Conservation (phyloP, 2,113 vertebrate genomes). For the Columba janthina region DNA sequence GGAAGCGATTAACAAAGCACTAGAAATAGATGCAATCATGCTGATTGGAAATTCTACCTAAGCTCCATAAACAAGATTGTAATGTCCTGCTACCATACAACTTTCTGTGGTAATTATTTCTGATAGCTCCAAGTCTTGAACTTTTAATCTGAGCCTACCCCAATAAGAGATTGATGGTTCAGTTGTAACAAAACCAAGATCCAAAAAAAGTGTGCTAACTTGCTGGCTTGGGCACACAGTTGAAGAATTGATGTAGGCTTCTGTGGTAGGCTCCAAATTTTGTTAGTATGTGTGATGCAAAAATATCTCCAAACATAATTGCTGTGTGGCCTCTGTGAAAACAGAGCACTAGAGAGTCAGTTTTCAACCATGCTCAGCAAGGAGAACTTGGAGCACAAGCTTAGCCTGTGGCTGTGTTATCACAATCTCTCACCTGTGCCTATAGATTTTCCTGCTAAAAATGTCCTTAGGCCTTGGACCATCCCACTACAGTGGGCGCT, state of each 20-base stretch:
- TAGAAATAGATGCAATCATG: conserved; percentile 73
- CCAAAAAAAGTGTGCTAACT: background rate
- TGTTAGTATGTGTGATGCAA: background rate
- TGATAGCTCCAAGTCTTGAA: conserved; percentile 49
- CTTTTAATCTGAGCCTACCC: conserved; percentile 32
- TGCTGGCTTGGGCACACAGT: background rate
- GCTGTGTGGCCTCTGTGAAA: background rate
- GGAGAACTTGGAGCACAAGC: background rate
- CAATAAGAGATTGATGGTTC: background rate
- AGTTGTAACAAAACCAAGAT: conserved; percentile 8
- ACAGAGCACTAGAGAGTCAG: background rate
- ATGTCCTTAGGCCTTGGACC: background rate
- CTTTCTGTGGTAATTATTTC: conserved; percentile 55
- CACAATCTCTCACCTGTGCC: background rate
- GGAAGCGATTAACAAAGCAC: conserved; percentile 70
- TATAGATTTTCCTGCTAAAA: background rate
- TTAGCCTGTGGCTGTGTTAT: background rate
- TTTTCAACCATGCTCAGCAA: background rate
- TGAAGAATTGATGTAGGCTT: background rate
- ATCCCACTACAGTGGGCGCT: background rate
- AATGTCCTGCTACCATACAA: conserved; percentile 58
- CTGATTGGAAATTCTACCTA: conserved; percentile 69
- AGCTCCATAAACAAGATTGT: conserved; percentile 63
- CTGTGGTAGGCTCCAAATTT: background rate
- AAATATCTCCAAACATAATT: background rate